phyloP scores from a whole-genome alignment of 2,113 vertebrate genomes.

The Mesembrinibis cayennensis region DNA sequence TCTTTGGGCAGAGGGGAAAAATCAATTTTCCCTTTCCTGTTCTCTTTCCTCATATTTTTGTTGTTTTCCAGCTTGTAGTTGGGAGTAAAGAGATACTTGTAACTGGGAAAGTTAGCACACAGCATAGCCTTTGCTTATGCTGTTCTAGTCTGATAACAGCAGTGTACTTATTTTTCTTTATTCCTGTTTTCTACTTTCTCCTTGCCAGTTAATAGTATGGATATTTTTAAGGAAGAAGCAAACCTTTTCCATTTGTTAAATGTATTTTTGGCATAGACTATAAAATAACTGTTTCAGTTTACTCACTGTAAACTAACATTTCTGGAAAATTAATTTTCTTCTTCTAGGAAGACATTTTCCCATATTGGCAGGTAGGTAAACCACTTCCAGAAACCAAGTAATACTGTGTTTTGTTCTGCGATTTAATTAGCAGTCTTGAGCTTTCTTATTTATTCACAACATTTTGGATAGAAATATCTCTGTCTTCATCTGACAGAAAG shows the following conservation, averaged over 20 bases:
- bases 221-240: background rate
- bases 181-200: background rate
- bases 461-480: background rate
- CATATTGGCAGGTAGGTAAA: background rate
- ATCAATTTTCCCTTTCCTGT: rapidly evolving
- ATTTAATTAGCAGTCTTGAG: background rate
- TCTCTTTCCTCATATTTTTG: background rate
- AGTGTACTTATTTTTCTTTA: background rate
- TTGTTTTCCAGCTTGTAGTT: background rate
- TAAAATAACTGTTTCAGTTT: background rate
- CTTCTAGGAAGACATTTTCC: background rate
- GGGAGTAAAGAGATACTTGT: background rate
- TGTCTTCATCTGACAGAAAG: background rate
- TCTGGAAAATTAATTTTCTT: background rate
- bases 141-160: background rate
- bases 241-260: background rate
- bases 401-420: background rate
- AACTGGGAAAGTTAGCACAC: background rate
- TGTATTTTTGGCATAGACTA: background rate
- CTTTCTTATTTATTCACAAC: background rate
- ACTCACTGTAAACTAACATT: background rate
- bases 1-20: background rate
- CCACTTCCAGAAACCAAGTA: background rate
- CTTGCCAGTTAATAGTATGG: background rate
- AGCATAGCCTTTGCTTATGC: background rate